Evolutionary conservation across 1,140 invertebrate species (phyloP), one percentile per base, ranked within the genome.

Genomic region (Sycophaga agraensis): DNA sequence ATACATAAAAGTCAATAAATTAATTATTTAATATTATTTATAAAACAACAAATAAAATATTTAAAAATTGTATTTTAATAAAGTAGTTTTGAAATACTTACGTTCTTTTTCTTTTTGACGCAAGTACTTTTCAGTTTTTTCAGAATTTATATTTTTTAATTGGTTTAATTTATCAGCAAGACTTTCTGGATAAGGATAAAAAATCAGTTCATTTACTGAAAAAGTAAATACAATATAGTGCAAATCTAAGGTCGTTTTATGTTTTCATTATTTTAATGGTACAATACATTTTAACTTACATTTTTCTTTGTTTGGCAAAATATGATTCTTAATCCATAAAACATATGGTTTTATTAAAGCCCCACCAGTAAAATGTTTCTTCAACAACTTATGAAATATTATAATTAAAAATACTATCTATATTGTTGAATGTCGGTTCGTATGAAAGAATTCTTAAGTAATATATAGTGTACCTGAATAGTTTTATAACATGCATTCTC

Each of bases 111-210:
- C 53, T 51, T 67, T 49, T 1, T 59, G 45, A 17, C 40, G 53
- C 14, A 70, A 28, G 48, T 59, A 73, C 42, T 69, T 71, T 28
- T 73, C 61, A 24, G 63, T 72, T 24, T 49, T 45, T 46, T 68
- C 65, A 1, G 43, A 43, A 43, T 79, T 76, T 1, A 34, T 62
- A 42, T 61, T 48, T 39, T 64, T 76, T 8, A 77, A 51, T 2
- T 57, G 16, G 3, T 71, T 51, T 8, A 79, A n/a, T 37, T 55
- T 74, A 12, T 63, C 59, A 26, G 68, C 35, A 19, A 79, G 55
- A 7, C 45, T 53, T 0, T 60, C 16, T 19, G 74, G 72, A 58
- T 76, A 77, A 5, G 76, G 76, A 31, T 70, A 68, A 46, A 73
- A 72, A 4, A 42, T 64, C 8, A 77, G 6, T 14, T 69, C 45